Evolutionary conservation across 2,888 invertebrate species (phyloP), one percentile per base, ranked within the genome.

Genomic region (Deilephila elpenor): DNA sequence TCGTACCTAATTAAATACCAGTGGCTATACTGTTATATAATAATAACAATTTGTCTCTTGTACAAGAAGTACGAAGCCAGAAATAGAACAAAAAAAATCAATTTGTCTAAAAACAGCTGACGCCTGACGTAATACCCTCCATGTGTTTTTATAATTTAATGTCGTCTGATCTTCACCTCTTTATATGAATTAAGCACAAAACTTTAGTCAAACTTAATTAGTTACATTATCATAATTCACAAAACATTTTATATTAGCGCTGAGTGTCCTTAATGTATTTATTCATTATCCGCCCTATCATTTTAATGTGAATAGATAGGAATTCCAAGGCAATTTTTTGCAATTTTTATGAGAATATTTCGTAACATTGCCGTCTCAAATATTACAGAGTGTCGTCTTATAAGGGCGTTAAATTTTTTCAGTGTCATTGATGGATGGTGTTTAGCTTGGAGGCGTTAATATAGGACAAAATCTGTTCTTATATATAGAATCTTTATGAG

Each of bases 371-470:
- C 82, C 77, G 76, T 77, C 78, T 75, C 71, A 67, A 75, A 80
- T 78, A 80, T 79, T 77, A 77, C 71, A 75, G 61, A 71, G 73
- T 76, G 75, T 78, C 78, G 78, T 78, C 79, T 75, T 77, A 78
- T 77, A 77, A 80, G 75, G 77, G 79, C 79, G 79, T 76, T 78
- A 80, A 84, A 84, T 85, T 86, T 84, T 86, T 82, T 78, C 76
- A 77, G 76, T 87, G 88, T 88, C 88, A 86, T 86, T 89, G 89
- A 89, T 89, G 85, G 87, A 89, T 89, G 86, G 79, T 81, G 80
- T 82, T 79, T 78, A 77, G 75, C 75, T 74, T 74, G 53, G 53
- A 5, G 7, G 44, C 70, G 73, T 34, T 73, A 37, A 70, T 71
- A 61, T 73, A 62, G 73, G 61, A 71, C 70, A 56, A 71, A 73